Evolutionary conservation across 2,797 vertebrate species (phyloP).

Genomic region (Microchirus variegatus): DNA sequence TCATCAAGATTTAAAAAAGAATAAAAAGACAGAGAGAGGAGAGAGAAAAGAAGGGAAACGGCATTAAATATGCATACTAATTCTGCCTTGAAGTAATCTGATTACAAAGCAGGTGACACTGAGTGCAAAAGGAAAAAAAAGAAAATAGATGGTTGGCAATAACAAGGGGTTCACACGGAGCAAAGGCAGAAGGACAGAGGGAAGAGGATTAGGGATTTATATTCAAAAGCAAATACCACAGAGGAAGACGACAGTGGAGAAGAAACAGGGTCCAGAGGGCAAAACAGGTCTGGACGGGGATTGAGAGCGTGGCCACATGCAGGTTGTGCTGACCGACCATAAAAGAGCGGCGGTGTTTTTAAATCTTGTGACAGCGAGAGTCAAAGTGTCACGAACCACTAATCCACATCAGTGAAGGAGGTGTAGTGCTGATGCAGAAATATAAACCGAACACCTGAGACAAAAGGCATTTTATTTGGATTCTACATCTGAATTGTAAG

Average conservation of each 20-base stretch:
- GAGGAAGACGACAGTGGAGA: slow-evolving; percentile 31
- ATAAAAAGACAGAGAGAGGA: slow-evolving; percentile 73
- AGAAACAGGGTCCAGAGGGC: slow-evolving; percentile 49
- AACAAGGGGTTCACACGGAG: slow-evolving; percentile 84
- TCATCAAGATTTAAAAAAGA: slow-evolving; percentile 95
- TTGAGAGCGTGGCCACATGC: slow-evolving; percentile 3
- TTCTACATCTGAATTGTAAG: no score
- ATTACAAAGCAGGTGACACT: slow-evolving; percentile 98
- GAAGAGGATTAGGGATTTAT: slow-evolving; percentile 82
- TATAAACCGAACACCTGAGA: no score
- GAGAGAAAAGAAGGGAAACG: slow-evolving; percentile 53
- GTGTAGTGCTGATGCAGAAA: no score
- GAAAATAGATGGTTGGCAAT: slow-evolving; percentile 87
- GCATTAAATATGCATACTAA: slow-evolving; percentile 99
- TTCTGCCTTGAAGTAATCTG: slow-evolving; percentile 96
- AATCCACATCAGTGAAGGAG: background rate
- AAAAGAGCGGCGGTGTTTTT: no score
- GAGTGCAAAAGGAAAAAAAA: slow-evolving; percentile 85
- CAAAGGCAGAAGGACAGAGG: slow-evolving; percentile 31
- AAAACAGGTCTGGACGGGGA: slow-evolving; percentile 17
- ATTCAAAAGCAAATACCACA: slow-evolving; percentile 69
- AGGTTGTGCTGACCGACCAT: slow-evolving; percentile 71
- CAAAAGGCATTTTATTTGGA: no score
- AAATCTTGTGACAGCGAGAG: slow-evolving; percentile 43
- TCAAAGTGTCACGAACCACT: slow-evolving; percentile 54